Evolutionary conservation across 2,888 invertebrate species (phyloP).

Genomic region (Drosophila robusta): DNA sequence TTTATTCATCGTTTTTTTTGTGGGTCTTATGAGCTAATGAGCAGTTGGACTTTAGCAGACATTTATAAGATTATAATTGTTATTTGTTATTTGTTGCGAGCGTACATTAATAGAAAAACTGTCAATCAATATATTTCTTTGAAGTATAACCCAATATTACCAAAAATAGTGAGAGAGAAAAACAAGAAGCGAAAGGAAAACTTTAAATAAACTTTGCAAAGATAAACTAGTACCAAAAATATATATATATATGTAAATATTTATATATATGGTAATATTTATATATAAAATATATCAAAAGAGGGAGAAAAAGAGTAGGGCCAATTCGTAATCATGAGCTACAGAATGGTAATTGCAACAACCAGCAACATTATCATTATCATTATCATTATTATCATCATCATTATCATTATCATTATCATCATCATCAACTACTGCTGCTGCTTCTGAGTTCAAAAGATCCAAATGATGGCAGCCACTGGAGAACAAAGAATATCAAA

Average conservation of each 20-base stretch:
- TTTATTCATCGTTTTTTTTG: background rate
- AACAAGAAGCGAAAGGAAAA: constrained; percentile 35
- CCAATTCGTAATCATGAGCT: constrained; percentile 16
- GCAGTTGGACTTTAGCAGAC: background rate
- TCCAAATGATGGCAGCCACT: constrained; percentile 57
- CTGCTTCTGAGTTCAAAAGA: constrained; percentile 31
- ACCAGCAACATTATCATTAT: no score
- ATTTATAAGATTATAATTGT: background rate
- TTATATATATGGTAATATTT: constrained; percentile 7
- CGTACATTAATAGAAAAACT: constrained; percentile 9
- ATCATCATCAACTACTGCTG: constrained; percentile 1
- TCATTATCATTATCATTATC: constrained; percentile 15
- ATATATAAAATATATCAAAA: constrained; percentile 38
- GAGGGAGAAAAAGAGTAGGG: no score
- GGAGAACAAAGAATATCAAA: constrained; percentile 82
- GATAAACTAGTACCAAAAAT: constrained; percentile 43
- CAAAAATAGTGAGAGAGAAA: constrained; percentile 5
- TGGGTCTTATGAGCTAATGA: background rate
- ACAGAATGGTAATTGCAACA: constrained; percentile 43
- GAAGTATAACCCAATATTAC: background rate
- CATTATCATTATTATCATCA: no score
- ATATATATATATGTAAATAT: background rate
- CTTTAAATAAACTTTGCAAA: constrained; percentile 56
- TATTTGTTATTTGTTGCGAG: background rate
- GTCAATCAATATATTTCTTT: constrained; percentile 2